These are phyloP conservation scores for Micromussa lordhowensis DNA, from an alignment of 92 coral and sea anemone species.

Conservation along the genomic window DNA sequence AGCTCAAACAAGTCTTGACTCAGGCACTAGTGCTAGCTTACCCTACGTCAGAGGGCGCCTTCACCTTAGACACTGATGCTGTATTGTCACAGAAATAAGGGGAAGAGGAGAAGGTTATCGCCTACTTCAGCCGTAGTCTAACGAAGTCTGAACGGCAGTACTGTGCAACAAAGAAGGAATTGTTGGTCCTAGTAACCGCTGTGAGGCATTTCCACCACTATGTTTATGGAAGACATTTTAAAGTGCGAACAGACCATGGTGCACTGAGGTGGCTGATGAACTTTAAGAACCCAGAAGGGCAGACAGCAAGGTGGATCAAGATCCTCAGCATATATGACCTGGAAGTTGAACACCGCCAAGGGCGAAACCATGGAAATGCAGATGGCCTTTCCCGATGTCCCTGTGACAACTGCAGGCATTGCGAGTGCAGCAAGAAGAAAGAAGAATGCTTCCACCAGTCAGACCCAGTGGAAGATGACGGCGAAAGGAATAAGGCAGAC, in stretches of 20 bases:
- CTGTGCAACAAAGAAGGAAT: conserved; percentile 51
- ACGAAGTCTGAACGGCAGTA: conserved; percentile 55
- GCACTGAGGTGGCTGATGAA: conserved; percentile 48
- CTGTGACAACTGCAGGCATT: conserved; percentile 15
- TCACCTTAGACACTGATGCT: conserved; percentile 60
- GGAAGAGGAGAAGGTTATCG: conserved; percentile 45
- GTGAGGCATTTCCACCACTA: conserved; percentile 55
- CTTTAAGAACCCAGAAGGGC: conserved; percentile 41
- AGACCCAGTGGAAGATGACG: too few species aligned
- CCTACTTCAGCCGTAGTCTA: conserved; percentile 47
- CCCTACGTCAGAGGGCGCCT: conserved; percentile 47
- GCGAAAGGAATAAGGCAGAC: too few species aligned
- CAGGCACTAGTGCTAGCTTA: conserved; percentile 54
- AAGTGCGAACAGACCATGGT: conserved; percentile 2
- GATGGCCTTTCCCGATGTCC: conserved; percentile 55
- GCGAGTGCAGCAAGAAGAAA: background rate
- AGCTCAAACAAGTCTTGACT: conserved; percentile 6
- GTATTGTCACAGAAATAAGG: conserved; percentile 46
- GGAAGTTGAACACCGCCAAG: conserved; percentile 47
- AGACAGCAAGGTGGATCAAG: conserved; percentile 48
- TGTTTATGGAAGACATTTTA: conserved; percentile 33
- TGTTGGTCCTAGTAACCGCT: conserved; percentile 43
- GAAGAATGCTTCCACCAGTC: background rate
- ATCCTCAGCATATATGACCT: conserved; percentile 53
- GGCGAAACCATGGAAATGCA: conserved; percentile 53